Conservation (phyloP, 2,797 vertebrate species). For the Pempheris klunzingeri region DNA sequence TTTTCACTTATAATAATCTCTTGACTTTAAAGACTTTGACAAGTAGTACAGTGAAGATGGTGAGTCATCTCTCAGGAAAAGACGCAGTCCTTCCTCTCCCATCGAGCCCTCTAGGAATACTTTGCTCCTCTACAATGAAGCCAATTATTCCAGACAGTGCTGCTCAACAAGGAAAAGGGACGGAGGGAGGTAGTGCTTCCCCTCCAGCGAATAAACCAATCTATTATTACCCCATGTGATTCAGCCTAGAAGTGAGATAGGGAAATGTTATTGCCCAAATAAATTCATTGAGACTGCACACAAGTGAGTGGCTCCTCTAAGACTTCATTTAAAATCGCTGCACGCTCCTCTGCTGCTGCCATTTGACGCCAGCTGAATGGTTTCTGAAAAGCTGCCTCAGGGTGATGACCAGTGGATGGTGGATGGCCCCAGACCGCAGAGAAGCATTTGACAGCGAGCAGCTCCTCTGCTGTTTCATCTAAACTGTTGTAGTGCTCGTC, state of each 20-base stretch:
- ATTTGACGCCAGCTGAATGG: slow-evolving; percentile 48
- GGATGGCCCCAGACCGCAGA: slow-evolving; percentile 50
- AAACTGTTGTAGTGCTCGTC: slow-evolving; percentile 47
- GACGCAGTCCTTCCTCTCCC: slow-evolving; percentile 11
- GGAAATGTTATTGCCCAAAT: slow-evolving; percentile 72
- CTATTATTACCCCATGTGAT: slow-evolving; percentile 47
- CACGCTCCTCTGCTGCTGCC: slow-evolving; percentile 50
- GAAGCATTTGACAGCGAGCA: slow-evolving; percentile 44
- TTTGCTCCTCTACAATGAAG: slow-evolving; percentile 59
- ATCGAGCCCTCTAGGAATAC: slow-evolving; percentile 56
- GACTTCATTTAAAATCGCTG: slow-evolving; percentile 57
- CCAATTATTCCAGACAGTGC: slow-evolving; percentile 63
- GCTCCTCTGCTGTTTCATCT: slow-evolving; percentile 43
- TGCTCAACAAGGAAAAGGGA: slow-evolving; percentile 40
- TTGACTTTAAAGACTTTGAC: slow-evolving; percentile 40
- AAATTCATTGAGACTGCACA: slow-evolving; percentile 61
- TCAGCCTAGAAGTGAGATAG: slow-evolving; percentile 37
- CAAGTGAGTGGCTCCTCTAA: slow-evolving; percentile 27
- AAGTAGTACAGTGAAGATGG: slow-evolving; percentile 24
- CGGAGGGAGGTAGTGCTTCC: slow-evolving; percentile 26
- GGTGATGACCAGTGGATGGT: slow-evolving; percentile 47
- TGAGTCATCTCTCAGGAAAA: slow-evolving; percentile 64
- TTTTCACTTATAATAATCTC: slow-evolving; percentile 50
- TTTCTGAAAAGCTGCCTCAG: slow-evolving; percentile 58
- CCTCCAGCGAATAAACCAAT: slow-evolving; percentile 55